Conservation (phyloP, 2,888 invertebrate species). For the Caenorhabditis afra region DNA sequence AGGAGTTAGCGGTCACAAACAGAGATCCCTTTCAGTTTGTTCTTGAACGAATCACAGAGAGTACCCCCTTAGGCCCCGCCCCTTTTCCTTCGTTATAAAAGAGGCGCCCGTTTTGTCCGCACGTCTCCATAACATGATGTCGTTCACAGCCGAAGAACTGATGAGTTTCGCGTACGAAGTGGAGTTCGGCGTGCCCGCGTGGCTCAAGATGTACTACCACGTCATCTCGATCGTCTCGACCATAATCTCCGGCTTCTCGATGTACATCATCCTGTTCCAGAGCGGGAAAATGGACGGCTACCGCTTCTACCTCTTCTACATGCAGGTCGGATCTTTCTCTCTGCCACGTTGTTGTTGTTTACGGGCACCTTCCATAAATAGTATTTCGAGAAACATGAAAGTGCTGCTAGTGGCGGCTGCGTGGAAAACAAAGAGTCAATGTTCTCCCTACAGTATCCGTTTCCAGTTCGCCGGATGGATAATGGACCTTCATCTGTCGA, state of each 20-base stretch:
- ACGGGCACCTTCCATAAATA: too few species aligned
- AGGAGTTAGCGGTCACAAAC: too few species aligned
- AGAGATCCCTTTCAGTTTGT: too few species aligned
- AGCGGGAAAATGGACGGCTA: conserved; percentile 57
- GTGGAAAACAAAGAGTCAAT: too few species aligned
- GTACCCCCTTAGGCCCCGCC: conserved; percentile 5
- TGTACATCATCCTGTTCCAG: conserved; percentile 48
- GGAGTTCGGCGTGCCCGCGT: conserved; percentile 39
- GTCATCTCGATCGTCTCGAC: conserved; percentile 43
- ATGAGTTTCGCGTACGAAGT: conserved; percentile 43
- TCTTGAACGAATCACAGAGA: too few species aligned
- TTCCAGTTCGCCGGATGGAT: conserved; percentile 49
- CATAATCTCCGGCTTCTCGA: conserved; percentile 35
- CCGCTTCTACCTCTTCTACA: conserved; percentile 42
- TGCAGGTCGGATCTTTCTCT: conserved; percentile 38
- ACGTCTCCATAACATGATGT: conserved; percentile 15
- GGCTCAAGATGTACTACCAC: conserved; percentile 43
- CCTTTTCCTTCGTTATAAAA: conserved; percentile 1
- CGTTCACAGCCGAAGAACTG: conserved; percentile 42
- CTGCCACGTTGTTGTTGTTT: too few species aligned
- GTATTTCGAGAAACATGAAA: too few species aligned
- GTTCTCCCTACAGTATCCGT: too few species aligned
- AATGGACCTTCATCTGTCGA: conserved; percentile 51
- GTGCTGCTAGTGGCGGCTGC: too few species aligned
- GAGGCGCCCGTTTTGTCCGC: background rate